phyloP scores from a whole-genome alignment of 2,888 invertebrate species.

The Hemicrepidius hirtus region DNA sequence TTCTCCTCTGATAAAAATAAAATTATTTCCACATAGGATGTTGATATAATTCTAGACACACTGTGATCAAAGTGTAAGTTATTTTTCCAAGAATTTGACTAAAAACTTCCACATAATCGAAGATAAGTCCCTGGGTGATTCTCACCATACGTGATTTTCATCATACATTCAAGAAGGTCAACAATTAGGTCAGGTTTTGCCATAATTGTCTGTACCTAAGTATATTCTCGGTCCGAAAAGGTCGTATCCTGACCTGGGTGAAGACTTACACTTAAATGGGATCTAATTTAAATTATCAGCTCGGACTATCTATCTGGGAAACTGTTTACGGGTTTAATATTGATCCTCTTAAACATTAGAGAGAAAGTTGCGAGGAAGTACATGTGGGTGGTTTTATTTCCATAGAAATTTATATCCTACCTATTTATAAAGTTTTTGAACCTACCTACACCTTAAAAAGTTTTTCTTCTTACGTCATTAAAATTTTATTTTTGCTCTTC shows the following conservation, averaged over 20 bases:
- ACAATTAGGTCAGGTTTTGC: slow-evolving; percentile 33
- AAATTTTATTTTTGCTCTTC: no score
- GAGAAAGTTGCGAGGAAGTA: no score
- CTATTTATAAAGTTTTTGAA: no score
- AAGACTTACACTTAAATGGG: slow-evolving; percentile 30
- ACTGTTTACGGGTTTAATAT: no score
- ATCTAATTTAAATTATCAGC: slow-evolving; percentile 30
- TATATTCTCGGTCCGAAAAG: neutral
- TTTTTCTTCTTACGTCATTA: no score
- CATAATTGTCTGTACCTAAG: slow-evolving; percentile 24
- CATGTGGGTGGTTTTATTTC: no score
- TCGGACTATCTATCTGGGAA: neutral
- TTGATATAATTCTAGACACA: slow-evolving; percentile 3
- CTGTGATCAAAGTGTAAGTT: slow-evolving; percentile 7
- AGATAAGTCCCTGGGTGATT: neutral
- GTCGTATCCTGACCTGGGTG: slow-evolving; percentile 34
- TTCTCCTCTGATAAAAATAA: no score
- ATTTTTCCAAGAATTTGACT: no score
- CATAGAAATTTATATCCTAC: no score
- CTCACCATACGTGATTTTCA: slow-evolving; percentile 10
- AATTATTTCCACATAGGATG: neutral
- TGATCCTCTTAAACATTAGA: no score
- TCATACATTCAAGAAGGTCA: slow-evolving; percentile 25
- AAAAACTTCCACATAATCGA: slow-evolving; percentile 1
- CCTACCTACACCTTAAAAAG: no score